Base-by-base conservation (phyloP, 2,888 invertebrate species). In the Meganola albula region DNA sequence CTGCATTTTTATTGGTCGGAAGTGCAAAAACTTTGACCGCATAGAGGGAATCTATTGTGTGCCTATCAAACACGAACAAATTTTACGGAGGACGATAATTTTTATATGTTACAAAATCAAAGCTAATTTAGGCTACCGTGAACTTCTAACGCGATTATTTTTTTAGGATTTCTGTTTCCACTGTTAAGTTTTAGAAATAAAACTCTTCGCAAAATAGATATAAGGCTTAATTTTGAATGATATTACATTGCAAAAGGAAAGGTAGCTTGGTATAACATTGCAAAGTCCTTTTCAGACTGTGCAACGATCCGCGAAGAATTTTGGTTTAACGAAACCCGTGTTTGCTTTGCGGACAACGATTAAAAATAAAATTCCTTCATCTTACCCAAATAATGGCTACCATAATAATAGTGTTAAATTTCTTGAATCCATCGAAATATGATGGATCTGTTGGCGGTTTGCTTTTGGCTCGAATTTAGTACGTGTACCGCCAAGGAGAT, bases 351-450 rank as follows among this genome's bases (percentile, higher is more conserved):
- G 83, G 80, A 76, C 82, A 73, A 58, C 65, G 56, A 60, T 63
- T 64, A 62, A 58, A 63, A 63, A 53, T 59, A 44, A 52, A 59
- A 68, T 61, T 62, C 60, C 61, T 56, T 58, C 48, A 44, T 65
- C 65, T 57, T 59, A 49, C 44, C 58, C 67, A 65, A 71, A 79
- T 74, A 82, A 79, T 74, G 54, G 77, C 58, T 57, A 42, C 56
- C 65, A 55, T 68, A 58, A 78, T 75, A 78, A 77, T 74, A 71
- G 83, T 78, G 79, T 83, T 83, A 75, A 78, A 79, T 84, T 82
- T 83, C 84, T 57, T 67, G 65, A 61, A 76, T 71, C 62, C 53
- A 69, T 68, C 61, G 56, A 56, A 68, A 65, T 68, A 77, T 83
- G 84, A 83, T 79, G 62, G 68, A 83, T 84, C 68, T 72, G 74